Evolutionary conservation across 2,797 vertebrate species (phyloP), one percentile per base, ranked within the genome.

Genomic region (Dendrocincla fuliginosa): DNA sequence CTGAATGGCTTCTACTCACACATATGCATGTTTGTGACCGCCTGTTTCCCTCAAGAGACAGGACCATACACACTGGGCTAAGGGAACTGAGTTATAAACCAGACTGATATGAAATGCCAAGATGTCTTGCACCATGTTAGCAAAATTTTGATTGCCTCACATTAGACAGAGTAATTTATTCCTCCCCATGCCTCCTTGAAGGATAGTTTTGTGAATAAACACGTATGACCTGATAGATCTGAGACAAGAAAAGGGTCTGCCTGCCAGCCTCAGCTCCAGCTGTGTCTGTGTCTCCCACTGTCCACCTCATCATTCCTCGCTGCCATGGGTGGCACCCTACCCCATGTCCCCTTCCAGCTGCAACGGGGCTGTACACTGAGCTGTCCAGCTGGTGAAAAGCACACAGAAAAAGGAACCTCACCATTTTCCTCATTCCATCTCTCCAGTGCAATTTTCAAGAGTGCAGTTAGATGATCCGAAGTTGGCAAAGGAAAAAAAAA

Each of bases 11-110:
- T 42, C 30, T n/a, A 9, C 70, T 79, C 30, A 70, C 53, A 30
- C 0, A 0, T 12, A 16, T 11, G 22, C 6, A 4, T 0, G 5
- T 52, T 5, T 67, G 50, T n/a, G 65, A 32, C 37, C 44, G 24
- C 67, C 50, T 11, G 10, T n/a, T 85, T 83, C 22, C 30, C 47
- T n/a, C 15, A 22, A 50, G 39, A 65, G 70, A 24, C 42, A 42
- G 42, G 33, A 15, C 50, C 0, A 0, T 27, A 61, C 7, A 7
- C 47, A 8, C 0, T 2, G 10, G 57, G 37, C 42, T 42, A 35
- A 39, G 30, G 46, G 13, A 23, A 28, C 16, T 0, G 3, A 94
- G 47, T 80, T 73, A 15, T 14, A 55, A 63, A 44, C 33, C 42
- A 69, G 53, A 44, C 13, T 0, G 14, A 84, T 46, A 22, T 1